Evolutionary conservation across 1,140 invertebrate species (phyloP).

Genomic region (Babylonia areolata): DNA sequence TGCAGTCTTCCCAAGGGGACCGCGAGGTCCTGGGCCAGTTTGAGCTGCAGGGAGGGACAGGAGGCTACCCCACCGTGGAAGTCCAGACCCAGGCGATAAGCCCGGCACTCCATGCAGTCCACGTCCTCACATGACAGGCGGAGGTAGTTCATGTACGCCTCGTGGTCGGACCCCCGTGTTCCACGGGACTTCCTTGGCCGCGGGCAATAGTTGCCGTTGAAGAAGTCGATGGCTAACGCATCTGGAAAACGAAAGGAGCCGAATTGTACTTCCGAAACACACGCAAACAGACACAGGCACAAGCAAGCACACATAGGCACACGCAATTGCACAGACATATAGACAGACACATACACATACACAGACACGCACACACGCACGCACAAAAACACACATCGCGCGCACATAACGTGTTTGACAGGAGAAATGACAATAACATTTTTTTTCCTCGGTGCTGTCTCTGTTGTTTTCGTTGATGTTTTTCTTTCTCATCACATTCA

Average conservation of each 20-base stretch:
- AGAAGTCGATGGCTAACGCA: constrained; percentile 52
- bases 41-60: constrained; percentile 37
- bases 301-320: not conserved
- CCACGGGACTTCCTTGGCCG: not conserved
- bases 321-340: not conserved
- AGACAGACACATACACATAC: not conserved
- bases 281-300: not conserved
- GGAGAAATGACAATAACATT: too few species aligned
- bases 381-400: too few species aligned
- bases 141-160: constrained; percentile 30
- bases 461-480: too few species aligned
- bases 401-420: too few species aligned
- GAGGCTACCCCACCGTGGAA: constrained; percentile 24
- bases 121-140: constrained; percentile 48
- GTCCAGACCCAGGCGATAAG: constrained; percentile 32
- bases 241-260: constrained; percentile 35
- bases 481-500: too few species aligned
- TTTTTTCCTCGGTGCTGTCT: too few species aligned
- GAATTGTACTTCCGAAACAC: not conserved
- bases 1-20: not conserved
- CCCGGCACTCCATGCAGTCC: constrained; percentile 44
- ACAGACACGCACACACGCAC: not conserved
- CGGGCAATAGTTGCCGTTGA: constrained; percentile 44
- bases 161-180: not conserved
- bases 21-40: not conserved